Base-by-base conservation (phyloP, 2,797 vertebrate genomes). In the Anniella stebbinsi region DNA sequence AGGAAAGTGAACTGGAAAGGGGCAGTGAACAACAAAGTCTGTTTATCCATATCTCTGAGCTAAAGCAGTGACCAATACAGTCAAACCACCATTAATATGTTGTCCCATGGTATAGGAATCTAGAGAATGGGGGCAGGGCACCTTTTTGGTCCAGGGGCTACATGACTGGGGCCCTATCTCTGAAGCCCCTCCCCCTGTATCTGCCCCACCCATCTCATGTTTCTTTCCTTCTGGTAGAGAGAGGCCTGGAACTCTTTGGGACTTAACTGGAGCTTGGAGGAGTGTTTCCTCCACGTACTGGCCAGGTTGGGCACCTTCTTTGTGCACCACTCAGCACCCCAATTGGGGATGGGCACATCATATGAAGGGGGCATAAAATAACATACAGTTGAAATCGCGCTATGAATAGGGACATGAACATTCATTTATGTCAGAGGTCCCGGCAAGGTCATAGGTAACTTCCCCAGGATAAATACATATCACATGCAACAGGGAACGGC, bases 1-100 rank as follows among this genome's bases (percentile, higher is more conserved):
- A 69, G 23, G 10, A n/a, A 0, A 0, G 78, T 51, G 3, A 23
- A 0, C 41, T 45, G 75, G 54, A 69, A 45, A 69, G 18, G 67
- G n/a, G 45, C 33, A 4, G 8, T 28, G 67, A 69, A 69, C 28
- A 69, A 69, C 28, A 25, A 81, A 60, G 18, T 63, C 69, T n/a
- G 21, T 25, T 84, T 28, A 72, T 84, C 45, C 33, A 85, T 15
- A 4, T 70, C 30, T 33, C 45, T 30, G 2, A 28, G 18, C 51
- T 80, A 33, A 38, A 38, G 45, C 63, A 72, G 60, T 15, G 73
- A 41, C 23, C 75, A 77, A 28, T 77, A 48, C 25, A 77, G 41
- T 45, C 75, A 60, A 81, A 36, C 7, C 54, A 76, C 73, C 36
- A 41, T 81, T 60, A 60, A 81, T 60, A 21, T 11, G 1, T 23